Evolutionary conservation across 2,113 vertebrate genomes (phyloP).

Genomic region (Sinocyclocheilus maitianheensis): DNA sequence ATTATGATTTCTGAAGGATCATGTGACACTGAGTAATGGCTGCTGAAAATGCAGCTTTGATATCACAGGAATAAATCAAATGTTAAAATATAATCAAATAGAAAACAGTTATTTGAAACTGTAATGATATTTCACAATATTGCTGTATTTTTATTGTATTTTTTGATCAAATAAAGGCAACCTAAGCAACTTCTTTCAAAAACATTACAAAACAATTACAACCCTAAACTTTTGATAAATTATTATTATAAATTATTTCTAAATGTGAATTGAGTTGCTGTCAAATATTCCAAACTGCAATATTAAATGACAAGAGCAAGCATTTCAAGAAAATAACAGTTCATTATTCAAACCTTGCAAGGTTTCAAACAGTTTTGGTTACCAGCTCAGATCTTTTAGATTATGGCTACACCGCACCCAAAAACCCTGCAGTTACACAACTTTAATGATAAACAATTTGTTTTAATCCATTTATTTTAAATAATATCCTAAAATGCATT

Average conservation of each 20-base stretch:
- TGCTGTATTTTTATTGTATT: neutral
- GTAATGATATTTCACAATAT: neutral
- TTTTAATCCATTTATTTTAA: neutral
- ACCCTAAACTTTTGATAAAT: too few relatives aligned
- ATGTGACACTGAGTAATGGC: too few relatives aligned
- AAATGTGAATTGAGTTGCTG: too few relatives aligned
- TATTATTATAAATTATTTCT: too few relatives aligned
- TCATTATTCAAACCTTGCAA: neutral
- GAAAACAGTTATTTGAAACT: neutral
- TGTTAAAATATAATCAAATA: neutral
- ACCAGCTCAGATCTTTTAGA: neutral
- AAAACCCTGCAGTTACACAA: neutral
- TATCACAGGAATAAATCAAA: too few relatives aligned
- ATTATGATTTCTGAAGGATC: too few relatives aligned
- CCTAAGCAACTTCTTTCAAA: neutral
- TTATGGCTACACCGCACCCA: neutral
- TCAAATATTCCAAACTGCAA: too few relatives aligned
- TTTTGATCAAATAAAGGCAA: neutral
- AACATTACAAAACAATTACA: too few relatives aligned
- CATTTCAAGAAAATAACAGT: neutral
- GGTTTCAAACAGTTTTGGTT: neutral
- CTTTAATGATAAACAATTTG: too few relatives aligned
- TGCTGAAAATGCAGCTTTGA: too few relatives aligned
- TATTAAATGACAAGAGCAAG: too few relatives aligned
- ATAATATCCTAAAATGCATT: neutral